phyloP scores from a whole-genome alignment of 2,113 vertebrate genomes.

The Anthoscopus minutus region DNA sequence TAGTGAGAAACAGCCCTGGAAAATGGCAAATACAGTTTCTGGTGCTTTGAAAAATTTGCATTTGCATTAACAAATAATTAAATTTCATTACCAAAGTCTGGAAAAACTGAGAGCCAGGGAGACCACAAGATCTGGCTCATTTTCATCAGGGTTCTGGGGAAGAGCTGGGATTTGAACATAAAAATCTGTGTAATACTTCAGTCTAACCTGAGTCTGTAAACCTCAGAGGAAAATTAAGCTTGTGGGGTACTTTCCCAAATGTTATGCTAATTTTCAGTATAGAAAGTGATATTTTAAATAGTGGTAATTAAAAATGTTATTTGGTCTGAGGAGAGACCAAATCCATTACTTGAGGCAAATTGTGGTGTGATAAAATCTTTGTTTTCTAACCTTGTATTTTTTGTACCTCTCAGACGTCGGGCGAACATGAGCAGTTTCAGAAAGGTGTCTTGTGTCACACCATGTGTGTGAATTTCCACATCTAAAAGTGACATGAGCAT shows the following conservation, averaged over 20 bases:
- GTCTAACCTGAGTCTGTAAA: neutral
- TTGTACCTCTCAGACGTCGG: neutral
- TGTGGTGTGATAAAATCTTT: neutral
- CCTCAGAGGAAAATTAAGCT: neutral
- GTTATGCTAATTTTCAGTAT: neutral
- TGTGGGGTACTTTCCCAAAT: neutral
- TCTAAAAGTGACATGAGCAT: neutral
- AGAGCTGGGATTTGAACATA: neutral
- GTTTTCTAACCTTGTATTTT: neutral
- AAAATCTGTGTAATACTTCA: neutral
- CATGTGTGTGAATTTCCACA: neutral
- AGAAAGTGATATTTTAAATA: neutral
- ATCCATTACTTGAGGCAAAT: neutral
- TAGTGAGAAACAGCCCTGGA: neutral
- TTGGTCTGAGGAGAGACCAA: neutral
- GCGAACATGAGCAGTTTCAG: neutral
- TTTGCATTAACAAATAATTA: neutral
- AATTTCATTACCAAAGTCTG: neutral
- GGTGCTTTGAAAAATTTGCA: neutral
- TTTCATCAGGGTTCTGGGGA: neutral
- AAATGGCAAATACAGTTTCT: neutral
- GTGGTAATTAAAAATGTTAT: neutral
- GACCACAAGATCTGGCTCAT: neutral
- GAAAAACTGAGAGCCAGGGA: neutral
- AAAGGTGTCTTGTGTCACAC: neutral